Conservation (phyloP, 2,113 vertebrate genomes). For the Riparia riparia region DNA sequence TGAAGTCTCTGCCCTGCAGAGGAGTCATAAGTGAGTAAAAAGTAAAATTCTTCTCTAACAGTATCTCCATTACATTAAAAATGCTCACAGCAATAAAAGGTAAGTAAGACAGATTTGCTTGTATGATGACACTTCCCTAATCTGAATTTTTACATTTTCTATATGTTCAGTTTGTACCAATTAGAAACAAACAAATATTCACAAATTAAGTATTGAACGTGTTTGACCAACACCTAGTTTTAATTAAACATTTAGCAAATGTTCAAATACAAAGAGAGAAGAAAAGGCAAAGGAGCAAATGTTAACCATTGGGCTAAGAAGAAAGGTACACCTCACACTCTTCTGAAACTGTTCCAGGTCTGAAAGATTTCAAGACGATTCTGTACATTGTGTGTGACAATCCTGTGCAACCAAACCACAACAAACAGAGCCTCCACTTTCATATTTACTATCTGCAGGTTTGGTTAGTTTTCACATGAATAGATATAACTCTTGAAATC, state of each 20-base stretch:
- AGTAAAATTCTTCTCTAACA: not conserved
- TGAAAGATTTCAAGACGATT: not conserved
- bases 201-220: not conserved
- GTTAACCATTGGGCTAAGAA: not conserved
- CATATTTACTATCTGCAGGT: not conserved
- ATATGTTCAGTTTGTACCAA: not conserved
- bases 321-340: not conserved
- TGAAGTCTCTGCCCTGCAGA: not conserved
- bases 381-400: not conserved
- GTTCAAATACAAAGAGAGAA: not conserved
- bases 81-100: not conserved
- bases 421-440: not conserved
- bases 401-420: slow-evolving; percentile 1
- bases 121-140: not conserved
- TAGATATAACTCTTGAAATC: not conserved
- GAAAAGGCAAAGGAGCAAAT: not conserved
- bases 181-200: not conserved
- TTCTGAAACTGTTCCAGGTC: not conserved
- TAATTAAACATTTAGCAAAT: not conserved
- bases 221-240: not conserved
- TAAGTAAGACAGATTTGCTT: not conserved
- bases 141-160: not conserved
- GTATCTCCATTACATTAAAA: not conserved
- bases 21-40: not conserved
- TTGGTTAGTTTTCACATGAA: slow-evolving; percentile 28